phyloP scores from a whole-genome alignment of 2,113 vertebrate species.

The Hemiscyllium ocellatum region DNA sequence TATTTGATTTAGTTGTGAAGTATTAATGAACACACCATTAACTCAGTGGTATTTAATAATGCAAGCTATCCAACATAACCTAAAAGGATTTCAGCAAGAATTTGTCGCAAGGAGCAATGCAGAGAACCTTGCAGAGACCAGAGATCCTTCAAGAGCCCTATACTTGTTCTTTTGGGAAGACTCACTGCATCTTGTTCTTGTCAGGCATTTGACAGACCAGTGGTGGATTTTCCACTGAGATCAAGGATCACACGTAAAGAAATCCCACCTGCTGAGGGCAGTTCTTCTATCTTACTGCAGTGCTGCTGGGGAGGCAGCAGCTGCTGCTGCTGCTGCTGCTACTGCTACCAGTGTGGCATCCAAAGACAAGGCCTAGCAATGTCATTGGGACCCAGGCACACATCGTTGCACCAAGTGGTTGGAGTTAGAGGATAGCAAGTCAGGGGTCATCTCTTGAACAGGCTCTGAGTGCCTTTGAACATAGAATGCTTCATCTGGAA shows the following conservation, averaged over 20 bases:
- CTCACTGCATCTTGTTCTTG: background rate
- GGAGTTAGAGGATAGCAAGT: too few relatives aligned
- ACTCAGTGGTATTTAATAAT: background rate
- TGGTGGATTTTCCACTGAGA: too few relatives aligned
- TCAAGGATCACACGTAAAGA: background rate
- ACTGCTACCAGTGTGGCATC: background rate
- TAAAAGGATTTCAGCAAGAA: background rate
- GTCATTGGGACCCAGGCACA: background rate
- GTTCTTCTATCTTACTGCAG: background rate
- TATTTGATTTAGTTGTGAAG: background rate
- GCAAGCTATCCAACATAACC: background rate
- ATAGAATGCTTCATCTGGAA: background rate
- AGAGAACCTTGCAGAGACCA: background rate
- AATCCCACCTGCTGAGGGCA: background rate
- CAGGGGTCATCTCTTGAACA: background rate
- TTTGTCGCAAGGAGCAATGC: background rate
- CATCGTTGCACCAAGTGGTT: background rate
- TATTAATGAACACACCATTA: background rate
- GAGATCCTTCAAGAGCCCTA: background rate
- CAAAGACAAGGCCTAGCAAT: background rate
- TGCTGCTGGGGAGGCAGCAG: background rate
- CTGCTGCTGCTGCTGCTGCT: too few relatives aligned
- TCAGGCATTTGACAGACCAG: background rate
- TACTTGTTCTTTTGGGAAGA: background rate
- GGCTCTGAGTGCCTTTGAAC: background rate